Evolutionary conservation across 2,797 vertebrate genomes (phyloP).

Genomic region (Ibycter americanus): DNA sequence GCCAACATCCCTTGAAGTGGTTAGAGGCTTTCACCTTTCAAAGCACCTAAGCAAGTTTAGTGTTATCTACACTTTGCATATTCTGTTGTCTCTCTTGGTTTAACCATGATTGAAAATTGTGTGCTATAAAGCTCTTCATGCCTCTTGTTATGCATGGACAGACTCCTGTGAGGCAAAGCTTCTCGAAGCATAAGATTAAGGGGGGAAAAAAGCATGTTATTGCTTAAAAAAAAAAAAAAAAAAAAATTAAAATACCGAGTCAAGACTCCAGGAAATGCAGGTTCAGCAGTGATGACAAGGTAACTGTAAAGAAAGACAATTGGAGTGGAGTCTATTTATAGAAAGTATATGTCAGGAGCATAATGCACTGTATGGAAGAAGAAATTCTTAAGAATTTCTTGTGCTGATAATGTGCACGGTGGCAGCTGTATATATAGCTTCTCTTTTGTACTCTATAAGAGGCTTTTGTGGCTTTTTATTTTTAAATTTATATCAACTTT

Average conservation of each 20-base stretch:
- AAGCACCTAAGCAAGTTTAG: background rate
- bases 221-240: background rate
- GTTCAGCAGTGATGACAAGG: background rate
- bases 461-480: background rate
- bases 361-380: slow-evolving; percentile 1
- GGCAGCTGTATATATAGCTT: background rate
- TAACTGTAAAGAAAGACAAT: background rate
- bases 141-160: background rate
- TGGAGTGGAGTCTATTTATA: slow-evolving; percentile 47
- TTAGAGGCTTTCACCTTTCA: background rate
- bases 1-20: background rate
- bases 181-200: background rate
- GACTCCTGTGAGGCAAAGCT: slow-evolving; percentile 5
- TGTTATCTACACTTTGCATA: background rate
- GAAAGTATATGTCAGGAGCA: background rate
- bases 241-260: background rate
- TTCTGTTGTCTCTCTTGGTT: background rate
- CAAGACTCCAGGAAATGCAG: slow-evolving; percentile 13
- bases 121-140: background rate
- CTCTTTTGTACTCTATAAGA: background rate
- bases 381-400: slow-evolving; percentile 43
- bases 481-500: no score
- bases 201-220: background rate
- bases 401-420: background rate
- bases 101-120: slow-evolving; percentile 32